Base-by-base conservation (phyloP, 53 echinoderm and acorn worm genomes). In the Astropecten irregularis region DNA sequence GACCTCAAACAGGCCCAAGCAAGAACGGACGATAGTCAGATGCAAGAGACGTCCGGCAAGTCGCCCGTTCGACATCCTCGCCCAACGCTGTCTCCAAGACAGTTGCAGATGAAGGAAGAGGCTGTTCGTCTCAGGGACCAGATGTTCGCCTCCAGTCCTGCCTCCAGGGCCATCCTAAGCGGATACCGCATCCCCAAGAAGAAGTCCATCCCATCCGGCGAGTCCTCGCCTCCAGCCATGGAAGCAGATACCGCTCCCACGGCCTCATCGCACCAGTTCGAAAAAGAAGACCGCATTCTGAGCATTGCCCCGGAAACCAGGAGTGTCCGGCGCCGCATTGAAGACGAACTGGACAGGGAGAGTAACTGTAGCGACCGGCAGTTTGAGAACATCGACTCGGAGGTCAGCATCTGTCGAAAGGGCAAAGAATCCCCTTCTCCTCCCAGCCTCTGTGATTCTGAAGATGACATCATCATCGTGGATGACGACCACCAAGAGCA, bases 161-260 rank as follows among this genome's bases (percentile, higher is more conserved):
- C 86, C 3, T 86, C 82, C 2, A 31, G 86, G 65, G 54, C 70
- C 73, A 86, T 86, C 55, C 74, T 90, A 10, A 90, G 86, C 32
- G 71, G 86, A 11, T 90, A 90, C 68, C 86, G 86, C 77, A 92
- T 88, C 81, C 92, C 92, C 15, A 92, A 92, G 82, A 92, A 88
- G 66, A 92, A 92, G 64, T 85, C 84, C 15, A 72, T 77, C 67
- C 69, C 84, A n/a, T 67, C 84, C 21, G 37, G 58, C 37, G 59
- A 71, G 48, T 60, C 62, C 61, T 79, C 79, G 16, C 79, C 79
- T 31, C 79, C 79, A 9, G 79, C 79, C 47, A 61, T 62, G 33
- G 79, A 79, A 62, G 79, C 61, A 30, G 79, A 79, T 62, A 60
- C 61, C 10, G 79, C 62, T 19, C 46, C 79, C 38, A 29, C 47